Evolutionary conservation across 1,140 invertebrate species (phyloP).

Genomic region (Zaprionus taronus): DNA sequence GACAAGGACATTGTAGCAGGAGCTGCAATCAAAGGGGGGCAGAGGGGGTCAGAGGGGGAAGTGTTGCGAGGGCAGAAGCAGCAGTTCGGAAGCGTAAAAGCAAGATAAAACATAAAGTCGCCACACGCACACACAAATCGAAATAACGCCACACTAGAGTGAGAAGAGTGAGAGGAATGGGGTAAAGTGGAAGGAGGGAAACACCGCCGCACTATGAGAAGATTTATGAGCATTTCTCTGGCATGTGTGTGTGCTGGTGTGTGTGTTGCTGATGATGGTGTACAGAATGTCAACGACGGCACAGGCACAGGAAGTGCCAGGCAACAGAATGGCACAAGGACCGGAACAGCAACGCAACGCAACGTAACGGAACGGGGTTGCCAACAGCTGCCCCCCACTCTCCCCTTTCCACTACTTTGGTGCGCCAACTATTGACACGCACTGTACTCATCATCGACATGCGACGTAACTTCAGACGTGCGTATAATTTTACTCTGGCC

Average conservation of each 20-base stretch:
- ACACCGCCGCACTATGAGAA: slow-evolving; percentile 28
- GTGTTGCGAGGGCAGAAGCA: slow-evolving; percentile 10
- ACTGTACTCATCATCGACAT: slow-evolving; percentile 60
- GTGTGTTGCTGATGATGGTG: slow-evolving; percentile 33
- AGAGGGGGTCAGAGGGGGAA: too few species aligned
- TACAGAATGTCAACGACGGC: slow-evolving; percentile 48
- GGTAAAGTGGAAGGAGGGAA: background rate
- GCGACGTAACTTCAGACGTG: slow-evolving; percentile 73
- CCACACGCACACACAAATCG: slow-evolving; percentile 49
- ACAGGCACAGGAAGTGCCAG: slow-evolving; percentile 39
- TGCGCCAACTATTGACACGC: slow-evolving; percentile 67
- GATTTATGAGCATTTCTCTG: slow-evolving; percentile 57
- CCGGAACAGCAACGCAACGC: background rate
- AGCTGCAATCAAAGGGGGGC: slow-evolving; percentile 17
- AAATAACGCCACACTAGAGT: slow-evolving; percentile 41
- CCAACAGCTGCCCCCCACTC: background rate
- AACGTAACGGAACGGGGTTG: slow-evolving; percentile 22
- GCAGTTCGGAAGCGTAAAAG: slow-evolving; percentile 71
- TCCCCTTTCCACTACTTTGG: background rate
- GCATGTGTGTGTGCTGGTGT: slow-evolving; percentile 6
- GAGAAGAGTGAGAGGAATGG: background rate
- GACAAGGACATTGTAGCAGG: slow-evolving; percentile 10
- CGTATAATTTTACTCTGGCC: slow-evolving; percentile 69
- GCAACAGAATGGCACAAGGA: slow-evolving; percentile 18
- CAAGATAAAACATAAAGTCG: slow-evolving; percentile 70